Percentiles rank a stretch among this genome's conserved stretches.
phyloP scores from a whole-genome alignment of 2,113 vertebrate genomes.

The Vombatus ursinus region DNA sequence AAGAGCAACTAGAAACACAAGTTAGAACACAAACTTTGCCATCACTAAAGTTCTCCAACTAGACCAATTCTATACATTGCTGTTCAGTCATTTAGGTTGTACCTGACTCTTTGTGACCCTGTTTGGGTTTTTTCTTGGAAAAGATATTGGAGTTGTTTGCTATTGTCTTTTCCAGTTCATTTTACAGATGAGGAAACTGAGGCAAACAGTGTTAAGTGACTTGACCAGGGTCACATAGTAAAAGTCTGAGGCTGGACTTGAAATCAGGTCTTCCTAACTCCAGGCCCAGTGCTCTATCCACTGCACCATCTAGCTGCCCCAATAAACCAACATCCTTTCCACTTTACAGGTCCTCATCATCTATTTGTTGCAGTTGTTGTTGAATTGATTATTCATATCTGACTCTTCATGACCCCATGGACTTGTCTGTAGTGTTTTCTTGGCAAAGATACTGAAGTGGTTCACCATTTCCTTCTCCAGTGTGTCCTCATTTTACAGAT shows the following conservation, averaged over 20 bases:
- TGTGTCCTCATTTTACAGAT: neutral
- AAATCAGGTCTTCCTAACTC: neutral
- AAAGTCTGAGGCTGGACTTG: neutral
- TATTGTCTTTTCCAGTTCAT: neutral
- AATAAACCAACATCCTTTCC: neutral
- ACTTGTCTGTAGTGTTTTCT: neutral
- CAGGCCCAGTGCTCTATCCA: neutral
- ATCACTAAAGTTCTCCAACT: neutral
- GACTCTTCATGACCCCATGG: neutral
- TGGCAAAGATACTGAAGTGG: neutral
- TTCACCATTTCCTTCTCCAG: neutral
- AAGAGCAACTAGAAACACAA: neutral
- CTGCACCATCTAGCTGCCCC: neutral
- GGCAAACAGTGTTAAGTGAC: neutral
- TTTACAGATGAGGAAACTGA: neutral
- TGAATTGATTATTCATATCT: neutral
- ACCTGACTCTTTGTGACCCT: neutral
- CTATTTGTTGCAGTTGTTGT: neutral
- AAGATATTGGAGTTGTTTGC: neutral
- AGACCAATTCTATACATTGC: neutral
- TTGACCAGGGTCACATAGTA: neutral
- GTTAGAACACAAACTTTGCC: neutral
- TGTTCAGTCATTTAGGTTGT: neutral
- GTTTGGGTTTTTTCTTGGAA: neutral
- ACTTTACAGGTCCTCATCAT: neutral